Percentiles rank a stretch among this genome's conserved stretches.
Conservation (phyloP, 2,113 vertebrate genomes). For the Isurus oxyrinchus region DNA sequence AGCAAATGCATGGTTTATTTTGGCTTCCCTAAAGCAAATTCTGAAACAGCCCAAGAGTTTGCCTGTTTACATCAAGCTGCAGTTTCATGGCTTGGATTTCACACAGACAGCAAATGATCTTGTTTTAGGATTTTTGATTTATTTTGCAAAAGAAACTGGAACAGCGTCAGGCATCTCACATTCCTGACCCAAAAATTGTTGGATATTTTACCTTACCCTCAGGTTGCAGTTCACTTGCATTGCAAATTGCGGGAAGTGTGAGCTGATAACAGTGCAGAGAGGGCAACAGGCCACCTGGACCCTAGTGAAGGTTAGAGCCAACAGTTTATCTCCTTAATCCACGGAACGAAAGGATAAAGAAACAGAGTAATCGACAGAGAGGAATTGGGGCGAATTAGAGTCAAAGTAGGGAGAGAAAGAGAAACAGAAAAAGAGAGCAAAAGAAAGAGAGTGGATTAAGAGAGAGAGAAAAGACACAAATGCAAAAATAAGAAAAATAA, state of each 20-base stretch:
- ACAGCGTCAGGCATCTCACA: neutral
- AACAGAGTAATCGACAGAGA: neutral
- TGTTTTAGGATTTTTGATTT: neutral
- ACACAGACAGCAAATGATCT: neutral
- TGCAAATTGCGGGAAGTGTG: neutral
- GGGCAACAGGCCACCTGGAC: neutral
- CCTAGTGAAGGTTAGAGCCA: neutral
- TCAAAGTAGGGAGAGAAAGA: neutral
- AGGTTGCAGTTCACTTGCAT: too few species aligned
- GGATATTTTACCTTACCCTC: neutral
- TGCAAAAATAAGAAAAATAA: neutral
- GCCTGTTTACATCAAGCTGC: neutral
- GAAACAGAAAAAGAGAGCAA: neutral
- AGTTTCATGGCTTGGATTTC: neutral
- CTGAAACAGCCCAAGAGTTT: neutral
- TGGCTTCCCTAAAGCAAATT: neutral
- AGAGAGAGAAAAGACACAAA: neutral
- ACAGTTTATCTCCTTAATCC: neutral
- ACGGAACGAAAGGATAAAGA: neutral
- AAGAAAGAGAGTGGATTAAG: neutral
- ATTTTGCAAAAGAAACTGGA: neutral
- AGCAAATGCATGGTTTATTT: neutral
- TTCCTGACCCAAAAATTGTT: neutral
- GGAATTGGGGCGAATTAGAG: neutral
- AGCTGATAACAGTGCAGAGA: neutral